phyloP scores from a whole-genome alignment of 2,113 vertebrate species.

The Percopsis transmontana region DNA sequence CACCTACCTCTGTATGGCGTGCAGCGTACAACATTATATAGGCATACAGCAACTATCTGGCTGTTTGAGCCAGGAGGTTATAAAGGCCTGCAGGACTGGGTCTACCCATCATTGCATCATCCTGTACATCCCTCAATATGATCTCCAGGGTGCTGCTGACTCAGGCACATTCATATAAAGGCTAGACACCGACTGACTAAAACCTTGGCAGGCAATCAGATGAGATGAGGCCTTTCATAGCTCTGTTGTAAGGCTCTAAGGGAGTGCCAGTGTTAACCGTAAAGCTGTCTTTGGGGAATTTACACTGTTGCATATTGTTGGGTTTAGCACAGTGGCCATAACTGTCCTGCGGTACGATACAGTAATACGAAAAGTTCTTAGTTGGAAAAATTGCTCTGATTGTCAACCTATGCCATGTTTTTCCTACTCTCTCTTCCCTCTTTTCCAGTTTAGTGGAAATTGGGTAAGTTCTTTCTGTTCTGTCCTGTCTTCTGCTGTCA shows the following conservation, averaged over 20 bases:
- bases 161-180: constrained; percentile 25
- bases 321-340: neutral
- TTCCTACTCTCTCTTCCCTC: constrained; percentile 45
- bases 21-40: neutral
- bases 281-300: neutral
- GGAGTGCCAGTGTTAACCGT: constrained; percentile 3
- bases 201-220: constrained; percentile 24
- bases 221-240: no score
- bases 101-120: neutral
- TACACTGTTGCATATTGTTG: no score
- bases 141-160: constrained; percentile 34
- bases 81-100: neutral
- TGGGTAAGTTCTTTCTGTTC: constrained; percentile 70
- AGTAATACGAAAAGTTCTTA: constrained; percentile 4
- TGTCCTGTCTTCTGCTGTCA: constrained; percentile 15
- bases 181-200: constrained; percentile 1
- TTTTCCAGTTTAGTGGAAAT: constrained; percentile 68
- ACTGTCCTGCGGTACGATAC: neutral
- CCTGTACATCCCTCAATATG: neutral
- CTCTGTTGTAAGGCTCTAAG: constrained; percentile 10
- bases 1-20: no score
- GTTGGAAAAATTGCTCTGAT: constrained; percentile 33
- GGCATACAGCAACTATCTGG: constrained; percentile 8
- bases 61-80: constrained; percentile 14
- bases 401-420: constrained; percentile 43